Percentiles rank a stretch among this genome's conserved stretches.
Conservation (phyloP, 2,888 invertebrate genomes). For the Eucera pruinosa region DNA sequence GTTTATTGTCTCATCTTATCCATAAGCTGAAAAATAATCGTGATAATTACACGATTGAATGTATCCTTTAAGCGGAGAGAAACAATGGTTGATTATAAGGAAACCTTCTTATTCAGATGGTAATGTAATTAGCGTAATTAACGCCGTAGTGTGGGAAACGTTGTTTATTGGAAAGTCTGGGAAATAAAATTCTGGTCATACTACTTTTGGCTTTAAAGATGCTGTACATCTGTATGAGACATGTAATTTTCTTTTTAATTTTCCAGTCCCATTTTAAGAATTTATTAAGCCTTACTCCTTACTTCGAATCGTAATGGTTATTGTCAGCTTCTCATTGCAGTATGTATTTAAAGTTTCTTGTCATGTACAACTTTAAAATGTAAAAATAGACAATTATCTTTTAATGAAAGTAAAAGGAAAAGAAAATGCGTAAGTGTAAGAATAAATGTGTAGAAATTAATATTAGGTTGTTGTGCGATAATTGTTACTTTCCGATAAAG, state of each 20-base stretch:
- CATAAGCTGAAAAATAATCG: slow-evolving; percentile 28
- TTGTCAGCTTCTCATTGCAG: no score
- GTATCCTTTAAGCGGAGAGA: slow-evolving; percentile 18
- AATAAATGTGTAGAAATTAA: no score
- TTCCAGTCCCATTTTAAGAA: no score
- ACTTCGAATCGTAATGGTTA: no score
- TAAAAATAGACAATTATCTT: no score
- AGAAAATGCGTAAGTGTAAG: no score
- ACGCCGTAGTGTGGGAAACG: slow-evolving; percentile 29
- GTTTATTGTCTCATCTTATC: neutral
- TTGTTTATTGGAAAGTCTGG: slow-evolving; percentile 32
- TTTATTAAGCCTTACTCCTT: no score
- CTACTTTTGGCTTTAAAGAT: neutral
- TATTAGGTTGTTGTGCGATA: no score
- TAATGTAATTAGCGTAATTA: slow-evolving; percentile 50
- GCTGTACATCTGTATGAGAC: neutral
- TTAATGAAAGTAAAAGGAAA: no score
- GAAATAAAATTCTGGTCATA: neutral
- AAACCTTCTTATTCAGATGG: slow-evolving; percentile 20
- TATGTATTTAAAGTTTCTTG: no score
- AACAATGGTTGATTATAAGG: slow-evolving; percentile 46
- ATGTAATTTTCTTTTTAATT: neutral
- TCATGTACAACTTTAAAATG: no score
- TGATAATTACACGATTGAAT: slow-evolving; percentile 39
- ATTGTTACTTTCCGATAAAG: no score